Evolutionary conservation across 1,140 invertebrate species (phyloP).

Genomic region (Trichomalopsis sarcophagae): DNA sequence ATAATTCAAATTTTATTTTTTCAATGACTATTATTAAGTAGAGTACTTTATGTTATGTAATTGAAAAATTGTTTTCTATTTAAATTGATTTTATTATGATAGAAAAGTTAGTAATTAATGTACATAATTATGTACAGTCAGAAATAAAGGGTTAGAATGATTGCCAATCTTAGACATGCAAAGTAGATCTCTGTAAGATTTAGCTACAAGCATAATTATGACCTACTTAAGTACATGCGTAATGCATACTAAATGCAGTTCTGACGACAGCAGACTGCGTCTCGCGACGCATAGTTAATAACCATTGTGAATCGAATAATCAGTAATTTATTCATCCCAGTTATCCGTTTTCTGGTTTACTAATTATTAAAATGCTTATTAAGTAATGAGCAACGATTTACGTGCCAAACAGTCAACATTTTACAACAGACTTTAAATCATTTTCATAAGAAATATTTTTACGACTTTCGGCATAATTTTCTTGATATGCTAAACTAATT

Average conservation of each 20-base stretch:
- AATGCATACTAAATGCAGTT: neutral
- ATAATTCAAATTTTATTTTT: constrained; percentile 25
- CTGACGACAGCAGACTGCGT: neutral
- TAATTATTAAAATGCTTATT: neutral
- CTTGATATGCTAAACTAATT: neutral
- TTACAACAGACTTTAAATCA: neutral
- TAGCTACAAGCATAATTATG: neutral
- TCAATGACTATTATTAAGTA: constrained; percentile 15
- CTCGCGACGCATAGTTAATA: neutral
- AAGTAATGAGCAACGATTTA: constrained; percentile 6
- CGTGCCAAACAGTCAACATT: constrained; percentile 18
- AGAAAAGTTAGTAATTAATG: neutral
- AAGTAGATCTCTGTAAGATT: neutral
- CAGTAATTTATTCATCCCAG: neutral
- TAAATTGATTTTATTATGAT: constrained; percentile 25
- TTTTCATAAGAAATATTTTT: constrained; percentile 8
- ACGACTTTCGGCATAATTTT: neutral
- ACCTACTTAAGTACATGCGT: neutral
- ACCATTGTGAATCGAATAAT: neutral
- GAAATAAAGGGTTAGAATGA: constrained; percentile 29
- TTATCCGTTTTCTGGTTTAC: neutral
- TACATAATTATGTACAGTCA: neutral
- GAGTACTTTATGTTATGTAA: neutral
- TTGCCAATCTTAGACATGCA: neutral
- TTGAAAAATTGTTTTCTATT: neutral